phyloP scores from a whole-genome alignment of 2,797 vertebrate species.

The Nannoperca obscura region DNA sequence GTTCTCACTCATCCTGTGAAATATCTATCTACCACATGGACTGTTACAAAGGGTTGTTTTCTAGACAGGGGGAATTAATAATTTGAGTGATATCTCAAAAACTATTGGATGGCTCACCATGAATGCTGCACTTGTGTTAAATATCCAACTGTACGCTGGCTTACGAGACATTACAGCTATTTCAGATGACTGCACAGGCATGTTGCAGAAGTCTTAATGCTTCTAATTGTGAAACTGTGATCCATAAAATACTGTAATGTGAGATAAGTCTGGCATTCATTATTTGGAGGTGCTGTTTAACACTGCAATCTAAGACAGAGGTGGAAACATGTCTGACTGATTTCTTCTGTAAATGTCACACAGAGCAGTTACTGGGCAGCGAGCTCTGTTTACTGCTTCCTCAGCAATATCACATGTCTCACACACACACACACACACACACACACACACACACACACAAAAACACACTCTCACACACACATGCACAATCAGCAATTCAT shows the following conservation, averaged over 20 bases:
- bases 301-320: conserved; percentile 16
- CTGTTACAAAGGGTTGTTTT: too few species aligned
- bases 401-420: conserved; percentile 56
- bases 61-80: too few species aligned
- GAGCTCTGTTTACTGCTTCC: conserved; percentile 57
- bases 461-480: conserved; percentile 38
- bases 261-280: conserved; percentile 38
- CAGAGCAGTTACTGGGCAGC: conserved; percentile 13
- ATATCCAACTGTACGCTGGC: background rate
- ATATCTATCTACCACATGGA: too few species aligned
- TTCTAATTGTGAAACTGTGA: conserved; percentile 16
- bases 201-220: conserved; percentile 26
- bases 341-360: conserved; percentile 58
- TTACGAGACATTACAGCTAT: conserved; percentile 21
- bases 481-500: conserved; percentile 43
- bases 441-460: conserved; percentile 32
- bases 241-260: conserved; percentile 40
- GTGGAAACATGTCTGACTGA: conserved; percentile 47
- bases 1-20: too few species aligned
- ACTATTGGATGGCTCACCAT: too few species aligned
- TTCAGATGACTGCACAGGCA: conserved; percentile 21
- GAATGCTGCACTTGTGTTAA: too few species aligned
- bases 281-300: conserved; percentile 39
- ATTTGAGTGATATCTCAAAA: too few species aligned
- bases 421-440: conserved; percentile 24